These are phyloP conservation scores for Philaenus spumarius DNA, from an alignment of 1,140 invertebrate species.

Conservation along the genomic window DNA sequence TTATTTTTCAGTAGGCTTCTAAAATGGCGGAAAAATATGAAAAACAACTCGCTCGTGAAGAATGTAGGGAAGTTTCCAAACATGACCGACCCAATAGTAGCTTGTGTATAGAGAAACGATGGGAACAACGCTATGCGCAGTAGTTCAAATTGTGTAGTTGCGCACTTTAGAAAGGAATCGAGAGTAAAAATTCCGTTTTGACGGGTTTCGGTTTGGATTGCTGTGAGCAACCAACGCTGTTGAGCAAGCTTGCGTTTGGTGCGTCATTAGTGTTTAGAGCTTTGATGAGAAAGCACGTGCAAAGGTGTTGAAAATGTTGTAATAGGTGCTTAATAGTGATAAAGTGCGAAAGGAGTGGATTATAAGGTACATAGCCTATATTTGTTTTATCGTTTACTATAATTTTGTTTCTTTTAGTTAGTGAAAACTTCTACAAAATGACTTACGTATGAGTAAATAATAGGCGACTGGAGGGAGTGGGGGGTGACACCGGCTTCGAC, in stretches of 20 bases:
- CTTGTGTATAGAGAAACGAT: not conserved
- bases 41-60: too few relatives aligned
- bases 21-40: not conserved
- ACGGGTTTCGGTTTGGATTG: not conserved
- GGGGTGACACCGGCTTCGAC: too few relatives aligned
- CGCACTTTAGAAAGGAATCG: not conserved
- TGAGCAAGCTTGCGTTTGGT: not conserved
- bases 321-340: too few relatives aligned
- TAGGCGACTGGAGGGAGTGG: too few relatives aligned
- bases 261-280: too few relatives aligned
- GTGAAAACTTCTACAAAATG: too few relatives aligned
- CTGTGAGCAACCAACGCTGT: slow-evolving; percentile 1
- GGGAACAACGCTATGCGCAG: not conserved
- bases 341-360: too few relatives aligned
- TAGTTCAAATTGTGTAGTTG: not conserved
- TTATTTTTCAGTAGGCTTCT: not conserved
- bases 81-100: not conserved
- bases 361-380: too few relatives aligned
- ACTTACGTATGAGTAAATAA: too few relatives aligned
- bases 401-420: too few relatives aligned
- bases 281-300: not conserved
- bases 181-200: slow-evolving; percentile 9
- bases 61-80: not conserved
- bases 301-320: too few relatives aligned
- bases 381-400: too few relatives aligned